These are phyloP conservation scores for Mylabris phalerata DNA, from an alignment of 1,140 invertebrate species.

Conservation along the genomic window DNA sequence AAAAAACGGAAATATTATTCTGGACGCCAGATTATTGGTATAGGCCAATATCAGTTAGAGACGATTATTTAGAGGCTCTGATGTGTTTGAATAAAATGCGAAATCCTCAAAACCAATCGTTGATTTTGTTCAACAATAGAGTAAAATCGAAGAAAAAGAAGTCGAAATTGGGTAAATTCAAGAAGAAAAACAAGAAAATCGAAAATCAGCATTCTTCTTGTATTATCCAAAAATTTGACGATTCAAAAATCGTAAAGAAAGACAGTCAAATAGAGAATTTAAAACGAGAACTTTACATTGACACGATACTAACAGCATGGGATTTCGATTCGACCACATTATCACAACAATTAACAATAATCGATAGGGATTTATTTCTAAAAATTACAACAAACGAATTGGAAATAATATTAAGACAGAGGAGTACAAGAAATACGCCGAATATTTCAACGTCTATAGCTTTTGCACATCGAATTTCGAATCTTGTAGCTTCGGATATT, in stretches of 20 bases:
- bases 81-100: constrained; percentile 39
- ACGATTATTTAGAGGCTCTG: constrained; percentile 44
- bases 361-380: constrained; percentile 49
- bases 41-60: constrained; percentile 42
- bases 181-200: constrained; percentile 7
- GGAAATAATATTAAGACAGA: background rate
- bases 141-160: constrained; percentile 10
- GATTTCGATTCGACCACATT: constrained; percentile 48
- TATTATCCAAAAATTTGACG: too few species aligned
- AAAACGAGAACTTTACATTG: constrained; percentile 39
- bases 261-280: constrained; percentile 18
- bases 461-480: constrained; percentile 49
- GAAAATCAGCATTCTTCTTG: too few species aligned
- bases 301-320: constrained; percentile 44
- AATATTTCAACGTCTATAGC: constrained; percentile 48
- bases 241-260: background rate
- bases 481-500: constrained; percentile 46
- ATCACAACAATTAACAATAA: constrained; percentile 47
- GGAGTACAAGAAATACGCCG: constrained; percentile 42
- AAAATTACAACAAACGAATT: constrained; percentile 42
- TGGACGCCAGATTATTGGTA: constrained; percentile 55
- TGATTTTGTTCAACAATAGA: background rate
- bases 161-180: background rate
- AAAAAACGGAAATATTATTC: constrained; percentile 39
- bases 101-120: too few species aligned